phyloP scores from a whole-genome alignment of 2,797 vertebrate genomes.

The Knipowitschia caucasica region DNA sequence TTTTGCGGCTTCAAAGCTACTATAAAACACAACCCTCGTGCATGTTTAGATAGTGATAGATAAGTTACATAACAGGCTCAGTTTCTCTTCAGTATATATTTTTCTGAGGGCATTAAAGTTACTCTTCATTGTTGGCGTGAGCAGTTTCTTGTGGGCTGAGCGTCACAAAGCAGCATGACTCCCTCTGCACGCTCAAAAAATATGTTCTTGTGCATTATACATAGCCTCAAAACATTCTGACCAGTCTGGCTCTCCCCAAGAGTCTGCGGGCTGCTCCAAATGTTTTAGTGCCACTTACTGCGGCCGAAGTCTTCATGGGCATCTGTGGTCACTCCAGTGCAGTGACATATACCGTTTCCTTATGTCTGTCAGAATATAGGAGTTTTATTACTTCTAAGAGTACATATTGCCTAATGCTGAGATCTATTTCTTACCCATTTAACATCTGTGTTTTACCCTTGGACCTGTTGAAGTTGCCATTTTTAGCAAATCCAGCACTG shows the following conservation, averaged over 20 bases:
- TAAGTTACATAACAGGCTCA: too few species aligned
- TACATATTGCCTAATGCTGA: not conserved
- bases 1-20: too few species aligned
- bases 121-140: slow-evolving; percentile 6
- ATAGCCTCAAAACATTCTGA: not conserved
- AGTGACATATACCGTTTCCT: not conserved
- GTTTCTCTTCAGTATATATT: too few species aligned
- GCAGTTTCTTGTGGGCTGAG: slow-evolving; percentile 12
- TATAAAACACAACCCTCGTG: too few species aligned
- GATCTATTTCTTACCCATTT: not conserved
- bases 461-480: not conserved
- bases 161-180: slow-evolving; percentile 8
- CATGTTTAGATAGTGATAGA: too few species aligned
- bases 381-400: not conserved
- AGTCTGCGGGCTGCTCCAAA: not conserved
- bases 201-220: slow-evolving; percentile 11
- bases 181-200: slow-evolving; percentile 9
- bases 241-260: not conserved
- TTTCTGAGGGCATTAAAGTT: slow-evolving; percentile 7
- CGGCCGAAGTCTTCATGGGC: not conserved
- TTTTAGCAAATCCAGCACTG: slow-evolving; percentile 3
- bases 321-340: not conserved
- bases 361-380: not conserved
- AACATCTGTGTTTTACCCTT: not conserved
- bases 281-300: slow-evolving; percentile 5